phyloP scores from a whole-genome alignment of 2,113 vertebrate species.

The Poecile atricapillus region DNA sequence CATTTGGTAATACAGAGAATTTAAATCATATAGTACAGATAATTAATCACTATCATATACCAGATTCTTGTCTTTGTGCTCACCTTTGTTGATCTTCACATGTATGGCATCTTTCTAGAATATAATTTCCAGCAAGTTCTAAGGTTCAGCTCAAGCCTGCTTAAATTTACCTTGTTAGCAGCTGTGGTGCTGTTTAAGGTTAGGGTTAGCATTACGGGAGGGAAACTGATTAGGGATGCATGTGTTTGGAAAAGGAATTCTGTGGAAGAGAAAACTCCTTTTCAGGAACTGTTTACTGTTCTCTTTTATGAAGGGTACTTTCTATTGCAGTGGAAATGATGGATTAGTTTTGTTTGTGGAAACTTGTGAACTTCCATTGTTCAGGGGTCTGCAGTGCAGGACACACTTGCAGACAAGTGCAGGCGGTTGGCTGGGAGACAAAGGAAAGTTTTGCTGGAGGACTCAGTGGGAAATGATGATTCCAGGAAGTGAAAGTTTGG shows the following conservation, averaged over 20 bases:
- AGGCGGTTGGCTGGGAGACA: not conserved
- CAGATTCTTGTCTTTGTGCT: not conserved
- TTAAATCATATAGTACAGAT: not conserved
- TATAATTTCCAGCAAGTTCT: not conserved
- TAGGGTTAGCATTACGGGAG: not conserved
- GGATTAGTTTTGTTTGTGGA: not conserved
- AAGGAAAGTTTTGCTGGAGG: not conserved
- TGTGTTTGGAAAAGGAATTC: not conserved
- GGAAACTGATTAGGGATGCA: not conserved
- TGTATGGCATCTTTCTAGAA: not conserved
- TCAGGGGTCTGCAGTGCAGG: not conserved
- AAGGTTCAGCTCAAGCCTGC: not conserved
- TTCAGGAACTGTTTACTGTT: not conserved
- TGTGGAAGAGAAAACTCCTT: not conserved
- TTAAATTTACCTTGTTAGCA: not conserved
- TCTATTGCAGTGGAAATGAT: not conserved
- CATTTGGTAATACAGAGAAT: not conserved
- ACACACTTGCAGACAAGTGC: not conserved
- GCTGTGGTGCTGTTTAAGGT: not conserved
- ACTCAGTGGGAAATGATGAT: not conserved
- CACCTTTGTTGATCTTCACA: not conserved
- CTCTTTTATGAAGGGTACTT: not conserved
- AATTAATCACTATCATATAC: not conserved
- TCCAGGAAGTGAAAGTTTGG: slow-evolving; percentile 28
- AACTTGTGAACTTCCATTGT: slow-evolving; percentile 33